Base-by-base conservation (phyloP, 1,140 invertebrate genomes). In the Drosophila equinoxialis region DNA sequence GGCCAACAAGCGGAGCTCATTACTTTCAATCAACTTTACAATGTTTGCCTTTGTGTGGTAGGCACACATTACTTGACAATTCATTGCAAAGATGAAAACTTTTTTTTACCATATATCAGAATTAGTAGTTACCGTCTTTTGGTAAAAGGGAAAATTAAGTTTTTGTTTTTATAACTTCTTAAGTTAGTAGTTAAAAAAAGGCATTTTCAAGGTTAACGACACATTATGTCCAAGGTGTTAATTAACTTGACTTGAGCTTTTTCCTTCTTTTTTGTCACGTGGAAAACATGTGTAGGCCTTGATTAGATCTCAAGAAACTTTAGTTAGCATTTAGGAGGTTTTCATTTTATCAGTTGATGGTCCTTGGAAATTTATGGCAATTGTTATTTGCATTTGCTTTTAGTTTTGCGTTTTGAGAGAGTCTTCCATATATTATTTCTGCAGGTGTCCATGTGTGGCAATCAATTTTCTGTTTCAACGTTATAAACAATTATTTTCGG, bases 11-110 rank as follows among this genome's bases (percentile, higher is more conserved):
- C 17, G 20, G 37, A 81, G 64, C 77, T 68, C 65, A 84, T 84
- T 84, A 84, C 69, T 64, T 84, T 84, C 68, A 84, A 84, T 80
- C 60, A 77, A 55, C 60, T 71, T 64, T 55, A 64, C 42, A n/a
- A 37, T 69, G 77, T 83, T 75, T 79, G 54, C 61, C 61, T 61
- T 65, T 60, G 65, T 71, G 35, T 66, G 39, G 39, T 65, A 81
- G 77, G 57, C 14, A 37, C 35, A 37, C 37, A 39, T 11, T 39
- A 48, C 14, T 48, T 48, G 42, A n/a, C 42, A 4, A 45, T 14
- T 37, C 14, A 45, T 14, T 14, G 42, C n/a, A 45, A 14, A 45
- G 17, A 14, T 17, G 45, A 48, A 48, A 48, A 20, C 45, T 2
- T 4, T 48, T 30, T 30, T 30, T 48, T 10, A 48, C 5, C 14